Evolutionary conservation across 2,113 vertebrate species (phyloP).

Genomic region (Sander vitreus): DNA sequence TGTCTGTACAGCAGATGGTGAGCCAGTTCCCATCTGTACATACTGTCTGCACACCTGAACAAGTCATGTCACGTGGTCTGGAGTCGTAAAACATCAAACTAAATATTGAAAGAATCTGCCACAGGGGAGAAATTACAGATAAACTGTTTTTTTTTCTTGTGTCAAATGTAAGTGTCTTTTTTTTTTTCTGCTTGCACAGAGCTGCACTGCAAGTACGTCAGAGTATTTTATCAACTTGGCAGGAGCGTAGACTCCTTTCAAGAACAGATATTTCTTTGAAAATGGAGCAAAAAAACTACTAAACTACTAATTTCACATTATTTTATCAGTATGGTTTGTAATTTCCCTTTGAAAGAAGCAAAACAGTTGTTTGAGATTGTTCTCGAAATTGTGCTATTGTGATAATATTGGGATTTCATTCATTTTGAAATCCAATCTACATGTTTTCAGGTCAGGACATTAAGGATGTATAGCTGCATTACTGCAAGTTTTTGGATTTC

Average conservation of each 20-base stretch:
- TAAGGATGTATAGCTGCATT: not conserved
- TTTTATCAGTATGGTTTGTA: not conserved
- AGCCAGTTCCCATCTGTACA: not conserved
- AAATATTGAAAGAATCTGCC: conserved; percentile 53
- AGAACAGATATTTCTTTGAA: too few species aligned
- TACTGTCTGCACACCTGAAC: conserved; percentile 11
- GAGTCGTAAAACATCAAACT: conserved; percentile 37
- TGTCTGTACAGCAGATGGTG: conserved; percentile 9
- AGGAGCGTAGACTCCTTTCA: not conserved
- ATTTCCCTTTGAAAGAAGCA: not conserved
- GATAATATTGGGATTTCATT: not conserved
- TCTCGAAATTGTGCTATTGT: too few species aligned
- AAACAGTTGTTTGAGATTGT: not conserved
- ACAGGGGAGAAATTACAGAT: conserved; percentile 4
- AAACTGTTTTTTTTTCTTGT: conserved; percentile 14
- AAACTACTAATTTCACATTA: not conserved
- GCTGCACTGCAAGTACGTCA: not conserved
- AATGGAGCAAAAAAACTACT: too few species aligned
- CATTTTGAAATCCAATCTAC: not conserved
- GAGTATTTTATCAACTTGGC: not conserved
- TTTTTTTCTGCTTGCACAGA: not conserved
- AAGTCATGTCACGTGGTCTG: conserved; percentile 55
- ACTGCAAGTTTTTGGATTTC: not conserved
- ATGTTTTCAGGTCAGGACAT: conserved; percentile 1
- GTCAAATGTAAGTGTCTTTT: not conserved